Conservation (phyloP, 1,140 invertebrate species). For the Manduca sexta region DNA sequence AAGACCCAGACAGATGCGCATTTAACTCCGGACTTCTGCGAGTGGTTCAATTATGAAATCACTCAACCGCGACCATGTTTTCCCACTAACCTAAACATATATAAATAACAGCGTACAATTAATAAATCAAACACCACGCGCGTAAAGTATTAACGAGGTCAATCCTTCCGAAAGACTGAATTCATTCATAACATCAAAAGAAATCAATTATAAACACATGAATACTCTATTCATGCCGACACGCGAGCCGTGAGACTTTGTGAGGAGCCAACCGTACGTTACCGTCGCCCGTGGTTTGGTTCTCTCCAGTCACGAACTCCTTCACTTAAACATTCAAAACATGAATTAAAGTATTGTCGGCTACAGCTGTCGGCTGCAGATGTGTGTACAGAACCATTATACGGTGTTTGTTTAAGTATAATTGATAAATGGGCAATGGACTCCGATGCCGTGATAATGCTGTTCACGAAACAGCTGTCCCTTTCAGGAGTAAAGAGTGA, state of each 20-base stretch:
- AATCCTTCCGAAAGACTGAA: slow-evolving; percentile 24
- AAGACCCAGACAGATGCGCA: too few relatives aligned
- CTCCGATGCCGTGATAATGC: too few relatives aligned
- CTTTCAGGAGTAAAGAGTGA: too few relatives aligned
- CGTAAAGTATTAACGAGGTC: slow-evolving; percentile 21
- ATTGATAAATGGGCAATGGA: background rate
- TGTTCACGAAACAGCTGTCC: too few relatives aligned
- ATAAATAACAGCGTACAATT: too few relatives aligned
- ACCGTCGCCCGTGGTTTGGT: background rate
- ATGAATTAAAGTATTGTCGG: slow-evolving; percentile 19
- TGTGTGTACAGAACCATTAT: slow-evolving; percentile 8
- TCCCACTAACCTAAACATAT: too few relatives aligned
- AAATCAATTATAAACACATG: slow-evolving; percentile 42
- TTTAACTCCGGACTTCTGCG: too few relatives aligned
- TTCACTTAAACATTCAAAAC: slow-evolving; percentile 13
- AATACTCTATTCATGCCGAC: slow-evolving; percentile 34
- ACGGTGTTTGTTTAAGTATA: background rate
- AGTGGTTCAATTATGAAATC: too few relatives aligned
- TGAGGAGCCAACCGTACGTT: slow-evolving; percentile 10
- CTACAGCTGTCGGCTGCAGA: slow-evolving; percentile 10
- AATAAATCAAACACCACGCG: background rate
- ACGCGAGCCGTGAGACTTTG: slow-evolving; percentile 19
- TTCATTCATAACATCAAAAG: slow-evolving; percentile 33
- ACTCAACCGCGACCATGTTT: too few relatives aligned
- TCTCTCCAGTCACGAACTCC: slow-evolving; percentile 21